Evolutionary conservation across 2,888 invertebrate genomes (phyloP).

Genomic region (Julus scanicus): DNA sequence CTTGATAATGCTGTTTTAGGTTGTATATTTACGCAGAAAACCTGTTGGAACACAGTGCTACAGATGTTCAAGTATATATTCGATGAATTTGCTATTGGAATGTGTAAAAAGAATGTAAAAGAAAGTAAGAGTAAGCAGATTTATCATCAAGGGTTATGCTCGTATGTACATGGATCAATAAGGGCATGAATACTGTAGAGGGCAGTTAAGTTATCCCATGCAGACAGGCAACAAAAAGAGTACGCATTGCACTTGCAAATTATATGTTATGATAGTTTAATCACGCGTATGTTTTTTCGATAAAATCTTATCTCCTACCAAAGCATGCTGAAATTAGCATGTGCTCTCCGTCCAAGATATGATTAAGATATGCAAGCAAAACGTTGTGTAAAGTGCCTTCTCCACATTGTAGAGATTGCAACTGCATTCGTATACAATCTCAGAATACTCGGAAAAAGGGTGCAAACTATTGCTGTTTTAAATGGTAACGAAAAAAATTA

Average conservation of each 20-base stretch:
- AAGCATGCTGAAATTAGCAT: neutral
- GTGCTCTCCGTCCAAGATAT: neutral
- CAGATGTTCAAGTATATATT: too few species aligned
- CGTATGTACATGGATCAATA: neutral
- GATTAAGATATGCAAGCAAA: slow-evolving; percentile 24
- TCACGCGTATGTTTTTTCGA: slow-evolving; percentile 26
- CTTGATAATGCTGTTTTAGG: too few species aligned
- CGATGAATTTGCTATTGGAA: too few species aligned
- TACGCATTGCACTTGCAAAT: slow-evolving; percentile 27
- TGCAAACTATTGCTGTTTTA: slow-evolving; percentile 6
- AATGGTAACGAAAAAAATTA: neutral
- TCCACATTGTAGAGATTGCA: neutral
- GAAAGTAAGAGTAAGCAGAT: too few species aligned
- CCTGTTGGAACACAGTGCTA: too few species aligned
- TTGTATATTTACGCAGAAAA: too few species aligned
- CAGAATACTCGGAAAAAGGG: neutral
- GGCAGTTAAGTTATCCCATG: neutral
- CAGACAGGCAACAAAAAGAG: slow-evolving; percentile 1
- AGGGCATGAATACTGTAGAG: neutral
- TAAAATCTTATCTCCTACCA: neutral
- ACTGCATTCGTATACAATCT: slow-evolving; percentile 5
- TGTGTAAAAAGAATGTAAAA: too few species aligned
- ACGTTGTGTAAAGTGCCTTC: neutral
- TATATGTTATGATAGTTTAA: neutral
- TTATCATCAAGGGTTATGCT: neutral